Conservation (phyloP, 2,113 vertebrate genomes). For the Cololabis saira region DNA sequence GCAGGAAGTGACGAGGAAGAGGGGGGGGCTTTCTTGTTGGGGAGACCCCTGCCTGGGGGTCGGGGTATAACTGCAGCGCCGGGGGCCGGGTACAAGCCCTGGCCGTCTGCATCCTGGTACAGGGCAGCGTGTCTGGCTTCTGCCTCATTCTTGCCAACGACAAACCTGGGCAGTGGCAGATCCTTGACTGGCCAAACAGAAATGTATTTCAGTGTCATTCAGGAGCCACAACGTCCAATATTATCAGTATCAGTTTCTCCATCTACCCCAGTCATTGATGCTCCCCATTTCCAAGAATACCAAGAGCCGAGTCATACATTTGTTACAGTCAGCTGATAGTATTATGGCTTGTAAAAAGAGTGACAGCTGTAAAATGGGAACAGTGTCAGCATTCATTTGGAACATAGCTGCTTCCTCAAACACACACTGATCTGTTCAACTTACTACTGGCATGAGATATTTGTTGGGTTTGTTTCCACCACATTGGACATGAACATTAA, state of each 20-base stretch:
- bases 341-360: neutral
- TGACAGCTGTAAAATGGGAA: conserved; percentile 12
- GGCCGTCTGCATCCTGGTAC: conserved; percentile 91
- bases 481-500: neutral
- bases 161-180: conserved; percentile 92
- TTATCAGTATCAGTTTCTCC: too few relatives aligned
- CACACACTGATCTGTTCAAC: neutral
- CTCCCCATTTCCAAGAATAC: conserved; percentile 23
- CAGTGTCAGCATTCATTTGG: conserved; percentile 2
- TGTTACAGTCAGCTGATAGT: conserved; percentile 2
- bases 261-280: neutral
- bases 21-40: conserved; percentile 88
- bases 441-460: neutral
- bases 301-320: neutral
- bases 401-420: conserved; percentile 20
- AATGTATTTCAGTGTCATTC: neutral
- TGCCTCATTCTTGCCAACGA: conserved; percentile 93
- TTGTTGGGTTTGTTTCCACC: neutral
- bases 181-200: conserved; percentile 88
- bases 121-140: conserved; percentile 88
- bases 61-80: conserved; percentile 92
- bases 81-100: conserved; percentile 89
- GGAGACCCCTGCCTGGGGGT: conserved; percentile 89
- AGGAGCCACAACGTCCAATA: neutral
- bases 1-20: conserved; percentile 79